A percentile compares a stretch with the other conserved stretches of the same genome.
phyloP scores from a whole-genome alignment of 2,888 invertebrate species.

The Oscheius myriophilus region DNA sequence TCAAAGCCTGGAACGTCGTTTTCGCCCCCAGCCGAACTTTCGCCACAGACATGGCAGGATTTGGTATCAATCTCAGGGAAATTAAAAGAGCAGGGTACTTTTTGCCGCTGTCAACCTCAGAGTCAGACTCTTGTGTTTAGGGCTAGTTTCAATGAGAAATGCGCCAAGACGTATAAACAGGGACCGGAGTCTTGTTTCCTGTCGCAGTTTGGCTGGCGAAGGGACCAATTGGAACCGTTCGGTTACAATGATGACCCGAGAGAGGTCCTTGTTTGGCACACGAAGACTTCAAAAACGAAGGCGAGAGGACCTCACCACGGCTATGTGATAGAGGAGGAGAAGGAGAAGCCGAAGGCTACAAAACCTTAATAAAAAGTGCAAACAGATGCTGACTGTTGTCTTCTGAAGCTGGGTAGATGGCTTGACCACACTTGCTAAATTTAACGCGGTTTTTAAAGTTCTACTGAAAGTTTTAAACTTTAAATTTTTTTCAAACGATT shows the following conservation, averaged over 20 bases:
- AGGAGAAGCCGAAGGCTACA: no score
- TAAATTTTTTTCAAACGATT: no score
- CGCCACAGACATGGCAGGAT: slow-evolving; percentile 96
- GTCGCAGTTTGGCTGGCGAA: slow-evolving; percentile 51
- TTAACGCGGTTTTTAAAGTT: no score
- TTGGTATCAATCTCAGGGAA: slow-evolving; percentile 81
- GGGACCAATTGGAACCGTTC: slow-evolving; percentile 51
- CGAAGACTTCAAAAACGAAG: slow-evolving; percentile 38
- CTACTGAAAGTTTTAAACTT: no score
- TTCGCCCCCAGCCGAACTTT: slow-evolving; percentile 79
- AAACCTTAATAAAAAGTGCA: no score
- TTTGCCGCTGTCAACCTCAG: not conserved
- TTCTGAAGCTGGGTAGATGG: no score
- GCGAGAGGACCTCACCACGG: slow-evolving; percentile 22
- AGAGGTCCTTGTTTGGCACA: slow-evolving; percentile 51
- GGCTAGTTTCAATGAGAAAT: slow-evolving; percentile 48
- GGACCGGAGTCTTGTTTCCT: slow-evolving; percentile 61
- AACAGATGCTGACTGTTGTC: no score
- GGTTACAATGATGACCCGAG: slow-evolving; percentile 56
- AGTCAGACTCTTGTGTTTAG: slow-evolving; percentile 27
- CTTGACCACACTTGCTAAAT: no score
- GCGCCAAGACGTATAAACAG: slow-evolving; percentile 40
- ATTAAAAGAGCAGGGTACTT: slow-evolving; percentile 26
- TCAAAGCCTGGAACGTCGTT: slow-evolving; percentile 35
- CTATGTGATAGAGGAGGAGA: slow-evolving; percentile 16